Evolutionary conservation across 23 tunicate species (phyloP).

Genomic region (Trididemnum nubilum): DNA sequence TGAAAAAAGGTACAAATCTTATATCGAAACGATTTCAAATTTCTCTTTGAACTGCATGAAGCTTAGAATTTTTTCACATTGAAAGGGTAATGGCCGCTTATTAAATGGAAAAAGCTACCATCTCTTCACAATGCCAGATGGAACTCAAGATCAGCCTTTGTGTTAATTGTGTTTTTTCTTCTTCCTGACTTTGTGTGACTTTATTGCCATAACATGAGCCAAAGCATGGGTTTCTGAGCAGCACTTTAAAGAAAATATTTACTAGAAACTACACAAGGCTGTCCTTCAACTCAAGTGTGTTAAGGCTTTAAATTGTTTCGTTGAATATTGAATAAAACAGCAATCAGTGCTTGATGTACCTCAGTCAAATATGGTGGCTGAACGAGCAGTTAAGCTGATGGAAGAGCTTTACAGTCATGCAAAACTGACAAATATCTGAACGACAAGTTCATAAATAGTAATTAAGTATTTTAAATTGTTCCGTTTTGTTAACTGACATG

Average conservation of each 20-base stretch:
- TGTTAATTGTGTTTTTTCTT: constrained; percentile 1
- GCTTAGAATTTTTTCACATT: background rate
- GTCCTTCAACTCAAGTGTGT: background rate
- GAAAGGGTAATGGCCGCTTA: background rate
- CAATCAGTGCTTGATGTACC: constrained; percentile 6
- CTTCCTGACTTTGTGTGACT: constrained; percentile 5
- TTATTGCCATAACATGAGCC: background rate
- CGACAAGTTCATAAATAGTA: constrained; percentile 2
- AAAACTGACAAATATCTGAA: constrained; percentile 11
- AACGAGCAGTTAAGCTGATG: background rate
- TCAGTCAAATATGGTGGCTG: constrained; percentile 9
- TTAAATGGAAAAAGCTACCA: background rate
- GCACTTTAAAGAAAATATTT: background rate
- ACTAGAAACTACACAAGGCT: background rate
- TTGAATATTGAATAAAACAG: background rate
- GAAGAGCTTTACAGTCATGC: background rate
- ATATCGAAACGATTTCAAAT: background rate
- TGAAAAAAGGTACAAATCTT: background rate
- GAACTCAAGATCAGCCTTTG: constrained; percentile 1
- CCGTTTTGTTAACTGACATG: no score
- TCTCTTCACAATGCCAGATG: background rate
- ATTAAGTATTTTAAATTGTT: background rate
- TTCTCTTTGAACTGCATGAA: background rate
- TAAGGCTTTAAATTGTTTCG: constrained; percentile 4
- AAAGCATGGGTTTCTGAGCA: constrained; percentile 3